Conservation (phyloP, 2,888 invertebrate genomes). For the Leucophenga maculata region DNA sequence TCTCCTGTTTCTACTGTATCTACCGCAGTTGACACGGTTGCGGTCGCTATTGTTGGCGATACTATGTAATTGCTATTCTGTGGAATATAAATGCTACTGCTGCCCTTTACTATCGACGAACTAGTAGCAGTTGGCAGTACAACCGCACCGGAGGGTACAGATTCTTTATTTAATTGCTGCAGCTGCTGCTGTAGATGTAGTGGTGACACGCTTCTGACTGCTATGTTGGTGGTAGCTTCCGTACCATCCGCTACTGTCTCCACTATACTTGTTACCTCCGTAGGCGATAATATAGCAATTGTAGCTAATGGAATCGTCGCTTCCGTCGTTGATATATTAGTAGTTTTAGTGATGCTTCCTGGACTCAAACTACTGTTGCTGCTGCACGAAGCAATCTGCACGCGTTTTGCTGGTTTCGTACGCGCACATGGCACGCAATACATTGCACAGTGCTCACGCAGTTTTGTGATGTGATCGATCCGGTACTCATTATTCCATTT, state of each 20-base stretch:
- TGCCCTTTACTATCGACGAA: not conserved
- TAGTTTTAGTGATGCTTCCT: slow-evolving; percentile 24
- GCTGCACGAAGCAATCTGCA: slow-evolving; percentile 41
- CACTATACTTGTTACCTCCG: not conserved
- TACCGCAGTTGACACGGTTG: not conserved
- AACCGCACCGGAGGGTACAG: slow-evolving; percentile 25
- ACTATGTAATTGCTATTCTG: not conserved
- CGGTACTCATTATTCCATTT: slow-evolving; percentile 72
- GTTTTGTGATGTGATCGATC: slow-evolving; percentile 69
- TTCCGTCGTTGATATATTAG: slow-evolving; percentile 18
- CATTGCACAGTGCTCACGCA: slow-evolving; percentile 73
- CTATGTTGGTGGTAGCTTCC: not conserved
- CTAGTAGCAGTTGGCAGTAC: not conserved
- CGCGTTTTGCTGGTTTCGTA: slow-evolving; percentile 57
- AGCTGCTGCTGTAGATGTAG: not conserved
- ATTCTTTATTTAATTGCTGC: slow-evolving; percentile 13
- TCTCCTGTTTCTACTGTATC: slow-evolving; percentile 24
- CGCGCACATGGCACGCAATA: slow-evolving; percentile 75
- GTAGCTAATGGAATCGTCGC: slow-evolving; percentile 4
- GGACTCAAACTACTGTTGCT: slow-evolving; percentile 25
- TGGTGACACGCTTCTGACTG: not conserved
- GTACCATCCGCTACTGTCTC: not conserved
- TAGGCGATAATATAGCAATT: not conserved
- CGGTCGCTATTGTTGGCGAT: not conserved
- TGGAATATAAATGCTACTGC: not conserved